Conservation (phyloP, 2,888 invertebrate genomes). For the Trichogramma dendrolimi region DNA sequence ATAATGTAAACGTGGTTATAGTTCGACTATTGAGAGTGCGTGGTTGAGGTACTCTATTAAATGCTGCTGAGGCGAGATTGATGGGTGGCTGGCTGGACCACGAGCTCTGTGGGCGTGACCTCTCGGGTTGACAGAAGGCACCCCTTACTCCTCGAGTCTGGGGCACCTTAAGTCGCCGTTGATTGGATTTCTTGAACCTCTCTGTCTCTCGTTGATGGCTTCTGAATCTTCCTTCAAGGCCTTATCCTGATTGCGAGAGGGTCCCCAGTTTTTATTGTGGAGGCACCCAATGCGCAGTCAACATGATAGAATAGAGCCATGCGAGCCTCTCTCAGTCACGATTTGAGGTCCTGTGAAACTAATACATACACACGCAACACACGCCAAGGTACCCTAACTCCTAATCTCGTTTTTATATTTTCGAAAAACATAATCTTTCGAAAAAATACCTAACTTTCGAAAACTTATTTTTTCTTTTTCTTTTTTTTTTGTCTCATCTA, state of each 20-base stretch:
- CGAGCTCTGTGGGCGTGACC: conserved; percentile 3
- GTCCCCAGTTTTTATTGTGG: conserved; percentile 37
- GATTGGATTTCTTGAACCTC: conserved; percentile 31
- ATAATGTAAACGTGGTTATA: conserved; percentile 21
- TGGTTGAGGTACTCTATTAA: conserved; percentile 49
- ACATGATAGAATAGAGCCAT: conserved; percentile 21
- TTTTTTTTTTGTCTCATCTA: conserved; percentile 2
- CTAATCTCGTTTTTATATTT: conserved; percentile 29
- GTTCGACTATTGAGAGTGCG: conserved; percentile 50
- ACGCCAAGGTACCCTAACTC: conserved; percentile 46
- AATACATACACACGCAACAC: conserved; percentile 53
- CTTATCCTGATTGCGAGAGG: conserved; percentile 38
- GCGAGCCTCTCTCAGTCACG: conserved; percentile 32
- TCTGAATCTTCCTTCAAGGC: conserved; percentile 29
- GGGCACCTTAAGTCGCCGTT: conserved; percentile 30
- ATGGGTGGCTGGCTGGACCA: conserved; percentile 34
- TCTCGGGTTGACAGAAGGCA: conserved; percentile 21
- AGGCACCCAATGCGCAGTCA: conserved; percentile 31
- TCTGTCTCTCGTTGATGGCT: conserved; percentile 3
- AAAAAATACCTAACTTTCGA: conserved; percentile 9
- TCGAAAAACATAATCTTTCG: conserved; percentile 5
- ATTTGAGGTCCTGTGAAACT: conserved; percentile 51
- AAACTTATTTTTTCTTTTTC: conserved; percentile 6
- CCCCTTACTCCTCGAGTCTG: conserved; percentile 17
- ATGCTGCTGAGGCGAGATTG: conserved; percentile 45